Evolutionary conservation across 1,140 invertebrate genomes (phyloP).

Genomic region (Eubasilissa regina): DNA sequence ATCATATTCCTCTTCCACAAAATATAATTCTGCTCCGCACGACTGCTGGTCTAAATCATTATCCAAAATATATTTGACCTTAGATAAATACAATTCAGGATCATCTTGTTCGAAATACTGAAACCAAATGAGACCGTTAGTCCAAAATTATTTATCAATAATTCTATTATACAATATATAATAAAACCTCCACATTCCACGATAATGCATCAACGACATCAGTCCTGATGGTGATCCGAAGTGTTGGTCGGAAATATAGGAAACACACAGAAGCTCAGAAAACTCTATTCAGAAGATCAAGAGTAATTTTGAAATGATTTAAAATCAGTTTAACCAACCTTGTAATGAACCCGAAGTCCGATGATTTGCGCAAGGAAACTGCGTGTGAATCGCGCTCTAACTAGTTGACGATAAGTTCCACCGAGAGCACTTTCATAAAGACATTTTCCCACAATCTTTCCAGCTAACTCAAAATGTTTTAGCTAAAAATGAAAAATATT

Average conservation of each 20-base stretch:
- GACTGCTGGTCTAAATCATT: constrained; percentile 82
- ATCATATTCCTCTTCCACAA: constrained; percentile 92
- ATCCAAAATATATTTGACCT: constrained; percentile 93
- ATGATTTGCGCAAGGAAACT: constrained; percentile 97
- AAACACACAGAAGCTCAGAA: too few species aligned
- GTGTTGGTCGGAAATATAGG: too few species aligned
- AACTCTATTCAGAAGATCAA: too few species aligned
- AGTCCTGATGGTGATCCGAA: too few species aligned
- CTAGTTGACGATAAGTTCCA: constrained; percentile 89
- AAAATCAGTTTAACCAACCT: constrained; percentile 69
- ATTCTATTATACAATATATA: neutral
- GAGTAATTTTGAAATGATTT: too few species aligned
- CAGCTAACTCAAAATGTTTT: constrained; percentile 95
- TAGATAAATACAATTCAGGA: constrained; percentile 92
- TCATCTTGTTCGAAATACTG: constrained; percentile 97
- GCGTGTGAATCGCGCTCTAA: constrained; percentile 90
- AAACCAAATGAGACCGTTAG: constrained; percentile 59
- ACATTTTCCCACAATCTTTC: constrained; percentile 94
- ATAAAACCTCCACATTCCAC: neutral
- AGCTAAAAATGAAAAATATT: constrained; percentile 65
- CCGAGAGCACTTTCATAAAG: constrained; percentile 93
- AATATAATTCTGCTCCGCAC: constrained; percentile 86
- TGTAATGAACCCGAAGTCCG: constrained; percentile 93
- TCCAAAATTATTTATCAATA: neutral
- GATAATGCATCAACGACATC: too few species aligned